Evolutionary conservation across 1,140 invertebrate species (phyloP).

Genomic region (Platyura marginata): DNA sequence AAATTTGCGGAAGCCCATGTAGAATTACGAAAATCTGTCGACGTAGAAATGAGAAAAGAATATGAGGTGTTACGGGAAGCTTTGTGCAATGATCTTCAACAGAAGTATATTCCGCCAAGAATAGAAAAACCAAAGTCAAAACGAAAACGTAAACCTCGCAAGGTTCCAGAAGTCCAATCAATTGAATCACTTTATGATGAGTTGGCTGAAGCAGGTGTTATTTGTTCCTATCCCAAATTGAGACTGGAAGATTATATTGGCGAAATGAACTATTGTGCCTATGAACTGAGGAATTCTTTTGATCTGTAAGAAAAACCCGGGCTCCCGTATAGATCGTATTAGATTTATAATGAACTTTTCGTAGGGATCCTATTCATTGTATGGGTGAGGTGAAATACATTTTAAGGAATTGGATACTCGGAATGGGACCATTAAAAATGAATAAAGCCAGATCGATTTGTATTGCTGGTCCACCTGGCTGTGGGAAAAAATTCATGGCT

Average conservation of each 20-base stretch:
- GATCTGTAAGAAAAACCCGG: conserved; percentile 13
- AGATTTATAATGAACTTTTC: conserved; percentile 5
- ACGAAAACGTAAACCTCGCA: conserved; percentile 41
- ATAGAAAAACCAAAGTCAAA: conserved; percentile 13
- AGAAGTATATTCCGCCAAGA: conserved; percentile 17
- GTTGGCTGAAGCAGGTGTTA: conserved; percentile 51
- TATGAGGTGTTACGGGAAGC: conserved; percentile 30
- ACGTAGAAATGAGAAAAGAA: conserved; percentile 35
- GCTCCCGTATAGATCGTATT: conserved; percentile 10
- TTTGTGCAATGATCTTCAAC: conserved; percentile 24
- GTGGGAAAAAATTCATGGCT: conserved; percentile 60
- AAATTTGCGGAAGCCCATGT: conserved; percentile 31
- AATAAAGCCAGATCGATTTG: conserved; percentile 56
- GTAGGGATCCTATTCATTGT: conserved; percentile 33
- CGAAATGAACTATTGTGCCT: conserved; percentile 46
- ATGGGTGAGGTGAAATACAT: conserved; percentile 39
- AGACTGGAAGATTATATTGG: conserved; percentile 46
- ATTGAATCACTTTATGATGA: conserved; percentile 63
- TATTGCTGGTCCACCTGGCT: conserved; percentile 50
- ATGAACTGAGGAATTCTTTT: conserved; percentile 22
- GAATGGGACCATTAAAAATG: conserved; percentile 39
- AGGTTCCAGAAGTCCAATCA: conserved; percentile 52
- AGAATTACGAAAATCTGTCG: conserved; percentile 30
- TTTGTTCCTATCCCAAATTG: conserved; percentile 40
- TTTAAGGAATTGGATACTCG: conserved; percentile 18